Percentiles rank a stretch among this genome's conserved stretches.
phyloP scores from a whole-genome alignment of 2,888 invertebrate genomes.

The Lomographa bimaculata region DNA sequence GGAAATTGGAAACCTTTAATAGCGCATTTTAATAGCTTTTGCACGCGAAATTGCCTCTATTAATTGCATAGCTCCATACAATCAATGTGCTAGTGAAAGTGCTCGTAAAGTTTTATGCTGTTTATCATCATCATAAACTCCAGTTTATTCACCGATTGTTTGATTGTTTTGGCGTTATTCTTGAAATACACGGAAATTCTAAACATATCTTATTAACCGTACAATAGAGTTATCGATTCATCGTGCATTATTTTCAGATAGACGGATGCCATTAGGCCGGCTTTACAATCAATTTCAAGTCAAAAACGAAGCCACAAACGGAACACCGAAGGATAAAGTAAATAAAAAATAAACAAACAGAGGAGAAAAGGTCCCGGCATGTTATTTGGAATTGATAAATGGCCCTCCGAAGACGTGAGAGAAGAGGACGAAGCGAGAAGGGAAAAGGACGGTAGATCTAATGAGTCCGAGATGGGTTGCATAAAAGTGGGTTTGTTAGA shows the following conservation, averaged over 20 bases:
- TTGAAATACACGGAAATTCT: slow-evolving; percentile 34
- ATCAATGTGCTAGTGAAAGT: slow-evolving; percentile 53
- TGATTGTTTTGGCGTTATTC: slow-evolving; percentile 35
- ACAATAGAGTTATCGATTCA: slow-evolving; percentile 72
- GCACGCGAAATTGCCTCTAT: slow-evolving; percentile 64
- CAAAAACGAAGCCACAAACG: slow-evolving; percentile 68
- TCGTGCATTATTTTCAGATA: slow-evolving; percentile 59
- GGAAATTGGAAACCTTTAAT: slow-evolving; percentile 68
- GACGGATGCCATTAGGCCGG: slow-evolving; percentile 72
- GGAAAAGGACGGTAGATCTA: slow-evolving; percentile 64
- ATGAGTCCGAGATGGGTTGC: slow-evolving; percentile 69
- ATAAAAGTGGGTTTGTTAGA: slow-evolving; percentile 56
- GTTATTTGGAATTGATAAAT: slow-evolving; percentile 84
- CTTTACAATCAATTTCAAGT: slow-evolving; percentile 80
- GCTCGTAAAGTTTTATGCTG: slow-evolving; percentile 42
- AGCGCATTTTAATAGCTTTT: slow-evolving; percentile 61
- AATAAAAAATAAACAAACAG: slow-evolving; percentile 80
- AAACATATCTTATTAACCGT: slow-evolving; percentile 59
- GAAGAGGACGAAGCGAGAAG: slow-evolving; percentile 65
- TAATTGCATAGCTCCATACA: slow-evolving; percentile 55
- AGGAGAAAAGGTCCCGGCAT: slow-evolving; percentile 77
- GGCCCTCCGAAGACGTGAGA: slow-evolving; percentile 72
- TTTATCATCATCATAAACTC: slow-evolving; percentile 45
- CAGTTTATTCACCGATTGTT: slow-evolving; percentile 44
- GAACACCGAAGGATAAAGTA: slow-evolving; percentile 74